Percentiles rank a stretch among this genome's conserved stretches.
phyloP scores from a whole-genome alignment of 2,888 invertebrate species.

The Ectropis crepuscularia region DNA sequence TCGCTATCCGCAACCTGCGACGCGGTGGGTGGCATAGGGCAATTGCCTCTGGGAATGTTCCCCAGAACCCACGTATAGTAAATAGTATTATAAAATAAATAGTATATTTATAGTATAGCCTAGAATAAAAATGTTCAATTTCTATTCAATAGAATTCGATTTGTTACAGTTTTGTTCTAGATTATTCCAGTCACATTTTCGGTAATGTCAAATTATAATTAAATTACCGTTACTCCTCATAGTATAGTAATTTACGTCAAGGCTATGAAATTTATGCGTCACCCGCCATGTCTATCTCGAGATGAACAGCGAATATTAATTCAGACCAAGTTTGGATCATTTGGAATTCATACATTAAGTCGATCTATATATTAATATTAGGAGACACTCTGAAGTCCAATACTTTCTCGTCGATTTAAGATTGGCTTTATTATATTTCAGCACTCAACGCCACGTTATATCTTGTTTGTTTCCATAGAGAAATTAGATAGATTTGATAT shows the following conservation, averaged over 20 bases:
- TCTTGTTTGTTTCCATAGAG: no score
- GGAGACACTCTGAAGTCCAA: neutral
- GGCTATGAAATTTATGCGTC: conserved; percentile 13
- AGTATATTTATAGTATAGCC: no score
- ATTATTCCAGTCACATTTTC: conserved; percentile 1
- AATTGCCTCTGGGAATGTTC: no score
- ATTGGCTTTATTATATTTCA: neutral
- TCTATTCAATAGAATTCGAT: neutral
- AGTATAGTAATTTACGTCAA: conserved; percentile 10
- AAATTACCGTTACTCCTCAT: conserved; percentile 4
- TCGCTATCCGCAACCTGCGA: no score
- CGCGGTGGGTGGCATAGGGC: no score
- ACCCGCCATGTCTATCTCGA: conserved; percentile 18
- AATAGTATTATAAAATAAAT: no score
- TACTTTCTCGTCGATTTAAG: conserved; percentile 1
- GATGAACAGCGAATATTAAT: conserved; percentile 27
- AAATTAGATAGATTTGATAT: no score
- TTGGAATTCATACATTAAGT: conserved; percentile 20
- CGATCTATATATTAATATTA: conserved; percentile 10
- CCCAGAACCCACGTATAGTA: no score
- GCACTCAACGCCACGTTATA: no score
- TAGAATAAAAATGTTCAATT: no score
- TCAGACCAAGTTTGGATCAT: conserved; percentile 15
- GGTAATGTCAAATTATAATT: conserved; percentile 1
- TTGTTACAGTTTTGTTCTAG: neutral